phyloP scores from a whole-genome alignment of 2,113 vertebrate genomes.

The Synchiropus splendidus region DNA sequence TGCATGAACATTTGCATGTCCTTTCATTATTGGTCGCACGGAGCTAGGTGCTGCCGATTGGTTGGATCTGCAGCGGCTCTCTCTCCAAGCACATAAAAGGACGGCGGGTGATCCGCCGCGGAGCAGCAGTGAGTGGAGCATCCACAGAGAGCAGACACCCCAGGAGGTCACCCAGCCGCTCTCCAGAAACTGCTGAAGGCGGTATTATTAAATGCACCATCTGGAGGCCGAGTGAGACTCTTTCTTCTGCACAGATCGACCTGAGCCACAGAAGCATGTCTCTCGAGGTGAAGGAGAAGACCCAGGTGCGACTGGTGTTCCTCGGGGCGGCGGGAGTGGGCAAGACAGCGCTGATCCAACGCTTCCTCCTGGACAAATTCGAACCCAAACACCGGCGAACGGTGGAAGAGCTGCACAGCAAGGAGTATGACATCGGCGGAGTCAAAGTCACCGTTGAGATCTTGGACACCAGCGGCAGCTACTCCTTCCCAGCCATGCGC shows the following conservation, averaged over 20 bases:
- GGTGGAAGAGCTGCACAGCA: constrained; percentile 86
- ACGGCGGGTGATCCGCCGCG: constrained; percentile 11
- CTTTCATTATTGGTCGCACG: constrained; percentile 43
- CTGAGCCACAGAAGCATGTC: constrained; percentile 67
- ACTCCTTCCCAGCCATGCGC: constrained; percentile 87
- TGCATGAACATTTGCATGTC: constrained; percentile 39
- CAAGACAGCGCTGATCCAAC: constrained; percentile 79
- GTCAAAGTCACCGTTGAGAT: constrained; percentile 78
- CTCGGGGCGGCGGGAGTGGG: constrained; percentile 82
- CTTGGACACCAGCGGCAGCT: constrained; percentile 86
- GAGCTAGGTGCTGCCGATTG: constrained; percentile 49
- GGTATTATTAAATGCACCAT: not conserved
- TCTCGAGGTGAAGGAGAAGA: constrained; percentile 77
- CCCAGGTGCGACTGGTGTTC: constrained; percentile 78
- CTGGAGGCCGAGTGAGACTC: not conserved
- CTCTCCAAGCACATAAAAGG: constrained; percentile 52
- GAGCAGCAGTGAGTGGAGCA: no score
- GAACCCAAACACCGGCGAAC: constrained; percentile 82
- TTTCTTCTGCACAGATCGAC: not conserved
- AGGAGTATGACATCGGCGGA: constrained; percentile 77
- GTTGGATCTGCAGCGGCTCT: constrained; percentile 17
- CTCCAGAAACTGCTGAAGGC: constrained; percentile 1
- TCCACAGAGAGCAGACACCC: constrained; percentile 15
- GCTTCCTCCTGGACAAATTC: constrained; percentile 82
- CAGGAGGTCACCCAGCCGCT: not conserved